phyloP scores from a whole-genome alignment of 37 sponge, comb jelly and placozoan genomes.

The Tethya wilhelma region DNA sequence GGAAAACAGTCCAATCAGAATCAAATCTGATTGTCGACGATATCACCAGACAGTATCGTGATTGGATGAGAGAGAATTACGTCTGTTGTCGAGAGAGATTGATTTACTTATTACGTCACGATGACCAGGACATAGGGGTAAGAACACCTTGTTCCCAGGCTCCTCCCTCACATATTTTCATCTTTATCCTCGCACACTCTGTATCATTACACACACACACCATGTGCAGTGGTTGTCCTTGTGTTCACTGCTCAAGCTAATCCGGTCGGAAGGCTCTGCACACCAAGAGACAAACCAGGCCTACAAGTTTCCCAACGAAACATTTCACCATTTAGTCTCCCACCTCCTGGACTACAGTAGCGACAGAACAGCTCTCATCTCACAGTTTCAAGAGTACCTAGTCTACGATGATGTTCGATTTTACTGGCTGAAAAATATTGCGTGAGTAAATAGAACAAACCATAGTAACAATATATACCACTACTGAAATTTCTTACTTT shows the following conservation, averaged over 20 bases:
- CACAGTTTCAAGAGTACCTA: constrained; percentile 30
- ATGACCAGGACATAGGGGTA: constrained; percentile 1
- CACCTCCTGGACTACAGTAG: constrained; percentile 21
- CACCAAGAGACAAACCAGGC: background rate
- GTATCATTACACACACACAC: too few species aligned
- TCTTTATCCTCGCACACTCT: background rate
- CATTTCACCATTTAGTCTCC: constrained; percentile 23
- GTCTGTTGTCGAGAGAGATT: constrained; percentile 7
- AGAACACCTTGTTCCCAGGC: background rate
- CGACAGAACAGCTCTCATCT: constrained; percentile 22
- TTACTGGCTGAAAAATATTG: constrained; percentile 61
- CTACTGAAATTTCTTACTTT: too few species aligned
- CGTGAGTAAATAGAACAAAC: constrained; percentile 20
- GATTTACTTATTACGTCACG: constrained; percentile 9
- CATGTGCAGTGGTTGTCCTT: constrained; percentile 30
- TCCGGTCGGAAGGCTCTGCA: constrained; percentile 28
- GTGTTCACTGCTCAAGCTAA: constrained; percentile 19
- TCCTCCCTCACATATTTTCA: background rate
- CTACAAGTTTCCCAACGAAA: constrained; percentile 37
- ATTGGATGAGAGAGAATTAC: constrained; percentile 55
- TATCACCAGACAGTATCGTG: constrained; percentile 17
- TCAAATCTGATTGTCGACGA: background rate
- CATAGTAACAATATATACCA: too few species aligned
- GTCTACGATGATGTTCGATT: constrained; percentile 57
- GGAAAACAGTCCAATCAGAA: background rate